Evolutionary conservation across 2,797 vertebrate genomes (phyloP), one percentile per base, ranked within the genome.

Genomic region (Thaleichthys pacificus): DNA sequence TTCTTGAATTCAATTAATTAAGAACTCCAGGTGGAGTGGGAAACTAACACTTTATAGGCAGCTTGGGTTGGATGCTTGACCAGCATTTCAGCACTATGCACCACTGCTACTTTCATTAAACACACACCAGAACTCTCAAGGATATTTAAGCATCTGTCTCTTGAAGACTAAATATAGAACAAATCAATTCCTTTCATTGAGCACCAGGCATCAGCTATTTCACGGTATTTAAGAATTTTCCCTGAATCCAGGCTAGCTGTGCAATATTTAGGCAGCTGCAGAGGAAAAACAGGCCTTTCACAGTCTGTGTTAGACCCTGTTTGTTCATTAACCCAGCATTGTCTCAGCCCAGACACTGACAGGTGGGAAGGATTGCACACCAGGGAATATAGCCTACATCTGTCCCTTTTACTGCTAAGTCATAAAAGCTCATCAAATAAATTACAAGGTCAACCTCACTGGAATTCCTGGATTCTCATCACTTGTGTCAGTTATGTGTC

Each of bases 1-100:
- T 85, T 82, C 81, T 80, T 60, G 72, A 80, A 83, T 84, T 80
- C 79, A 85, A 91, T 90, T 83, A 86, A 91, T 89, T 90, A 90
- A 69, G 78, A 72, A 72, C 79, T 85, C 76, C 69, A 80, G 81
- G 81, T 82, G 87, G 84, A 86, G 72, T 62, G 76, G 78, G 67
- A 64, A 82, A 70, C 68, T 77, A 80, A 68, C 76, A 69, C 77
- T 22, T 47, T 56, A 30, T 35, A 62, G 51, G 51, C 61, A 62
- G 61, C 61, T 71, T 56, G 67, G 74, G 73, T 72, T 77, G 62
- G 71, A 70, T 1, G 78, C 61, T 61, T 66, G 60, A 66, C 72
- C 75, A 74, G 57, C 4, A 63, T 71, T 73, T 54, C 42, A 24
- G 24, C 26, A 54, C 12, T 28, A 3, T 4, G 17, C 8, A 22